Evolutionary conservation across 1,140 invertebrate species (phyloP), one percentile per base, ranked within the genome.

Genomic region (Neodiprion lecontei): DNA sequence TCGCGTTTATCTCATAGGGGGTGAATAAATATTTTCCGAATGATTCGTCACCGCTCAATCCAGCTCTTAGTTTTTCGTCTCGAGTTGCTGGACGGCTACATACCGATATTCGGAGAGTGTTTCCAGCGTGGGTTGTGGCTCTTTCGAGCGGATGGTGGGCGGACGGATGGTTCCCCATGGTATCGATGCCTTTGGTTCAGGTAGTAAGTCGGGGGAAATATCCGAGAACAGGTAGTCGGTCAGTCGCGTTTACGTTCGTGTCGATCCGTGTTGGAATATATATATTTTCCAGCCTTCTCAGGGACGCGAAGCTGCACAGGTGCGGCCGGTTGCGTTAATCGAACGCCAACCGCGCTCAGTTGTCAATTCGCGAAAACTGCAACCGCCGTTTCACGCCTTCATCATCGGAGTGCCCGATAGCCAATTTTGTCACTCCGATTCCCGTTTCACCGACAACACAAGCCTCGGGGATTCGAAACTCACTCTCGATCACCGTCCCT

Each of bases 161-260:
- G 69, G 92, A 92, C 76, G 91, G 91, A 87, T 92, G 92, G 85
- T 93, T 93, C 77, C 92, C 92, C 92, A 93, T 93, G 84, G 74
- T 23, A 67, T 67, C 73, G 53, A 61, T 61, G 53, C n/a, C 53
- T 61, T 61, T 17, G 53, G 53, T 7, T 14, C n/a, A 61, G 53
- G n/a, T 61, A 61, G 53, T 61, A 61, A 17, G 53, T 40, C 28
- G 28, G 28, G 28, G 28, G 4, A 61, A 61, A 61, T 8, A 61
- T 61, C 53, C 53, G n/a, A 61, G 53, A 5, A 61, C 53, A 61
- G 53, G 53, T 61, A 61, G 53, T 17, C n/a, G 53, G 53, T 17
- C n/a, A 9, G 53, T 61, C 28, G 28, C 28, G 4, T 61, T 61
- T 61, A 61, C n/a, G 53, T 7, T 12, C n/a, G 28, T 40, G 28